Conservation (phyloP, 2,888 invertebrate species). For the Maniola hyperantus region DNA sequence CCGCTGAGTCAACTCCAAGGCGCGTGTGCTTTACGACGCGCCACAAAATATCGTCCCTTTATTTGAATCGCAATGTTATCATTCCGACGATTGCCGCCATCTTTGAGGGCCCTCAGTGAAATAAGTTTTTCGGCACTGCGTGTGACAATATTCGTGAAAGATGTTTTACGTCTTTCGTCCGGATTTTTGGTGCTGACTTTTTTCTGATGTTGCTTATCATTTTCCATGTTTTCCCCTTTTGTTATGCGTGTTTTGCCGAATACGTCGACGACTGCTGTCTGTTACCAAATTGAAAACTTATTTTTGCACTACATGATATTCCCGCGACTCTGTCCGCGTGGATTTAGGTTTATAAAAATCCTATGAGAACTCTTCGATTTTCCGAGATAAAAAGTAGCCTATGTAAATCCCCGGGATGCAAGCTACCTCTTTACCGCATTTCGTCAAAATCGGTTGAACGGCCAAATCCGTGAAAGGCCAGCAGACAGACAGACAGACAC, state of each 20-base stretch:
- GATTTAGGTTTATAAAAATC: no score
- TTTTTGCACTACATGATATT: not conserved
- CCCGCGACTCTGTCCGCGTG: no score
- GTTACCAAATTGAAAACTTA: not conserved
- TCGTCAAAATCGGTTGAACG: no score
- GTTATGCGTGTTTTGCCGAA: not conserved
- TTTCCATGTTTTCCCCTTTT: slow-evolving; percentile 2
- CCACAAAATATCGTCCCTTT: slow-evolving; percentile 61
- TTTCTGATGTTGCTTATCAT: slow-evolving; percentile 16
- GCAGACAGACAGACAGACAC: no score
- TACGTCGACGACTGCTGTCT: not conserved
- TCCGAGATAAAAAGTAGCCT: no score
- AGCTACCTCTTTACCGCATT: no score
- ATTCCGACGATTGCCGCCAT: slow-evolving; percentile 48
- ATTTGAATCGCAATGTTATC: slow-evolving; percentile 68
- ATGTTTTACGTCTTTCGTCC: slow-evolving; percentile 18
- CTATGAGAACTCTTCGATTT: no score
- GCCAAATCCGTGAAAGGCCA: no score
- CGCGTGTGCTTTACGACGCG: slow-evolving; percentile 68
- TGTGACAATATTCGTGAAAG: slow-evolving; percentile 42
- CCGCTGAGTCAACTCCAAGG: slow-evolving; percentile 58
- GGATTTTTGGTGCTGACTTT: slow-evolving; percentile 19
- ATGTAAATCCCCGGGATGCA: no score
- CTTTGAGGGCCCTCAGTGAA: slow-evolving; percentile 42
- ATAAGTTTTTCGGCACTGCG: slow-evolving; percentile 46